These are phyloP conservation scores for Nephrotoma guestfalica DNA, from an alignment of 2,888 invertebrate species.

Conservation along the genomic window DNA sequence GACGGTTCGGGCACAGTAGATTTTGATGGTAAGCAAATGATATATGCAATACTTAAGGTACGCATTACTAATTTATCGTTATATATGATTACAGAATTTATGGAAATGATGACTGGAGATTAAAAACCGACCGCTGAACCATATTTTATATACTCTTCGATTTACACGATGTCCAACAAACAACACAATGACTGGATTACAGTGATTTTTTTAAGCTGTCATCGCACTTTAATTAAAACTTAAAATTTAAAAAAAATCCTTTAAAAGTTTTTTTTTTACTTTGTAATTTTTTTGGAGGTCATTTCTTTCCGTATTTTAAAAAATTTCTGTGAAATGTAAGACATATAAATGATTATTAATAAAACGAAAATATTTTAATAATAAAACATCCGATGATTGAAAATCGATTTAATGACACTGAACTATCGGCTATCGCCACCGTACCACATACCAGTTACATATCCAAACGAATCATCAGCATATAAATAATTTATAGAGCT, in stretches of 20 bases:
- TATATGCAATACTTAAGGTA: neutral
- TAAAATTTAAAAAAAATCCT: neutral
- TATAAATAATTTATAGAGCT: neutral
- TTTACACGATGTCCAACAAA: neutral
- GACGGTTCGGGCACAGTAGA: conserved; percentile 98
- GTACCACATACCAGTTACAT: neutral
- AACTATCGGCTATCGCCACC: neutral
- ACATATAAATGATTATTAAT: neutral
- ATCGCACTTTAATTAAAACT: neutral
- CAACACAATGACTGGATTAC: neutral
- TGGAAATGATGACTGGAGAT: conserved; percentile 7
- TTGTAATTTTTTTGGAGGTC: neutral
- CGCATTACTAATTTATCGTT: neutral
- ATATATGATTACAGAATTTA: conserved; percentile 1
- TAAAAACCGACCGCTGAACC: neutral
- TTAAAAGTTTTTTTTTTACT: neutral
- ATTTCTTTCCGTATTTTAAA: neutral
- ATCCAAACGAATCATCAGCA: neutral
- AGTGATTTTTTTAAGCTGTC: neutral
- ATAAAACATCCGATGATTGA: neutral
- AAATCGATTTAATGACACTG: neutral
- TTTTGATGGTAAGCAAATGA: conserved; percentile 67
- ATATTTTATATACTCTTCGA: neutral
- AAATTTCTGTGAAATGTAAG: conserved; percentile 3
- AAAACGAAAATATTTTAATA: neutral